Percentiles rank a stretch among this genome's conserved stretches.
These are phyloP conservation scores for Pyrgilauda ruficollis DNA, from an alignment of 2,113 vertebrate species.

Conservation along the genomic window DNA sequence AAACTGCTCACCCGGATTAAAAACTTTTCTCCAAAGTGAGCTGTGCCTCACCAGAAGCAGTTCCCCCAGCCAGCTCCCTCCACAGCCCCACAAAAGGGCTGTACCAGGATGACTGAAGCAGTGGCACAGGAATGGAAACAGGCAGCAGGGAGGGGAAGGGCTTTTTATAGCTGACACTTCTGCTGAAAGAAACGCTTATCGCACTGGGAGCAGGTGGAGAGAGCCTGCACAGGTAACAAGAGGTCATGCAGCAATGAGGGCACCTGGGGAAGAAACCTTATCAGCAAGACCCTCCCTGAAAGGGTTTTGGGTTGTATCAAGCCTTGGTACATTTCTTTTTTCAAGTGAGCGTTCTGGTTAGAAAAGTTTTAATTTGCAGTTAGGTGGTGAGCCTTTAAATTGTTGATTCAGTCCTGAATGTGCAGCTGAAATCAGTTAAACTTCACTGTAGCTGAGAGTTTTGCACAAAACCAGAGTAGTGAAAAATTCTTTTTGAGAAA, in stretches of 20 bases:
- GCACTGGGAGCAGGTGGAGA: background rate
- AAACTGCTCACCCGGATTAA: background rate
- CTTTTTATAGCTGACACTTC: constrained; percentile 64
- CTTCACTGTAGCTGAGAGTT: background rate
- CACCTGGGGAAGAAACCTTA: background rate
- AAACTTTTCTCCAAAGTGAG: background rate
- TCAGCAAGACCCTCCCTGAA: background rate
- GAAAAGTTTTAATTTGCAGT: background rate
- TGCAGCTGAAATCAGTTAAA: background rate
- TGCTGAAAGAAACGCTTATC: constrained; percentile 41
- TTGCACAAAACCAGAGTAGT: background rate
- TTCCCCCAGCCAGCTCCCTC: background rate
- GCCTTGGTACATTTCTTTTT: background rate
- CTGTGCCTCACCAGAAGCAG: background rate
- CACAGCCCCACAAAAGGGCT: background rate
- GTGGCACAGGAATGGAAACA: constrained; percentile 13
- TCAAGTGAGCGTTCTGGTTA: background rate
- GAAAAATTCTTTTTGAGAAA: background rate
- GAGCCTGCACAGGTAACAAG: constrained; percentile 46
- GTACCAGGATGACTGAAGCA: background rate
- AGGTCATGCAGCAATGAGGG: background rate
- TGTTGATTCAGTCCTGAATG: background rate
- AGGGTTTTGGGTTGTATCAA: background rate
- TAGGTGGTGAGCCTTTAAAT: background rate
- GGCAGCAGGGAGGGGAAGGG: constrained; percentile 15